phyloP scores from a whole-genome alignment of 92 coral and sea anemone genomes.

The Bergia puertoricense region DNA sequence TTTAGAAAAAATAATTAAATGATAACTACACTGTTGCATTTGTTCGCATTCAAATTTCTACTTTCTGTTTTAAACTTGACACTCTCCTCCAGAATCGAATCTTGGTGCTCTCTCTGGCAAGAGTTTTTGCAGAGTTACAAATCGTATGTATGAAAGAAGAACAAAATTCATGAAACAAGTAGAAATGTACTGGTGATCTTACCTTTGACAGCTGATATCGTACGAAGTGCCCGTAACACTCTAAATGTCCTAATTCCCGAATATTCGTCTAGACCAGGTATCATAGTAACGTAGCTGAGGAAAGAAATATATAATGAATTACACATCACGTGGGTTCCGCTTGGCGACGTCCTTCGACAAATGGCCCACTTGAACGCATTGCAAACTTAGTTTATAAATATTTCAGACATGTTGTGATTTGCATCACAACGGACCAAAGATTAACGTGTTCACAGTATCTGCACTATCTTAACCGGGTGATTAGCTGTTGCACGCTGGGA shows the following conservation, averaged over 20 bases:
- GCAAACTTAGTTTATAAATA: neutral
- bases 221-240: constrained; percentile 96
- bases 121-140: no score
- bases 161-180: no score
- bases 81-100: no score
- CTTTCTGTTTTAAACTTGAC: no score
- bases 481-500: no score
- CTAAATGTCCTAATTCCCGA: constrained; percentile 98
- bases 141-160: no score
- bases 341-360: constrained; percentile 11
- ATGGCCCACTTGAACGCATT: neutral
- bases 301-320: constrained; percentile 26
- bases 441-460: neutral
- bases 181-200: neutral
- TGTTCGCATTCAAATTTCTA: no score
- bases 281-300: constrained; percentile 89
- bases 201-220: constrained; percentile 99
- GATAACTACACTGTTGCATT: no score
- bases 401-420: neutral
- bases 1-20: no score
- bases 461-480: neutral
- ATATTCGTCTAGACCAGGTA: constrained; percentile 92
- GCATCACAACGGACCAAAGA: neutral
- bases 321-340: neutral
- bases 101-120: no score